Evolutionary conservation across 2,113 vertebrate genomes (phyloP).

Genomic region (Notarius lentiginosus): DNA sequence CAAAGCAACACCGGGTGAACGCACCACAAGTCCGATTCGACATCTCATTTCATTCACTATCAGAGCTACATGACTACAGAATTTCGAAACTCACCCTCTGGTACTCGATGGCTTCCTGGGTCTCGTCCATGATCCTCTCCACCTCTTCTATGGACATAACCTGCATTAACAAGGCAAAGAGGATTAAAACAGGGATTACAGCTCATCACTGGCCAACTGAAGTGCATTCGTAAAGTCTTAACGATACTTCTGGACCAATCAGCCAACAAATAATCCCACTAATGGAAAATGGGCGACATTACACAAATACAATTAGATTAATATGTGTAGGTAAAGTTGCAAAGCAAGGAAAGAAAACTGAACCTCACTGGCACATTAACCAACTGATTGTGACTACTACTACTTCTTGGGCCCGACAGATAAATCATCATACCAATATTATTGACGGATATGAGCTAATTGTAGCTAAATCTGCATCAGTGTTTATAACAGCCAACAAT

Average conservation of each 20-base stretch:
- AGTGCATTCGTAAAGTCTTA: neutral
- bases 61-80: neutral
- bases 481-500: no score
- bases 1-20: neutral
- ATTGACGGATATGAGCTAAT: no score
- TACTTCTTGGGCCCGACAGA: no score
- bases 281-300: neutral
- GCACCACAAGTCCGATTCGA: neutral
- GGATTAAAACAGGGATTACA: neutral
- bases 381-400: no score
- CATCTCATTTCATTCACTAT: neutral
- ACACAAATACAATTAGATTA: neutral
- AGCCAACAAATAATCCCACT: neutral
- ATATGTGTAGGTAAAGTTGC: neutral
- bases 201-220: neutral
- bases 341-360: neutral
- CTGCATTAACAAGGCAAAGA: conserved; percentile 59
- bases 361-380: neutral
- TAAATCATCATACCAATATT: no score
- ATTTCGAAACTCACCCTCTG: conserved; percentile 77
- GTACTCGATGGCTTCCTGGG: conserved; percentile 91
- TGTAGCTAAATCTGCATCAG: no score
- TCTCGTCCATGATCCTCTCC: conserved; percentile 94
- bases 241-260: neutral
- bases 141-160: conserved; percentile 95